A percentile compares a stretch with the other conserved stretches of the same genome.
Conservation (phyloP, 2,888 invertebrate genomes). For the Agrochola macilenta region DNA sequence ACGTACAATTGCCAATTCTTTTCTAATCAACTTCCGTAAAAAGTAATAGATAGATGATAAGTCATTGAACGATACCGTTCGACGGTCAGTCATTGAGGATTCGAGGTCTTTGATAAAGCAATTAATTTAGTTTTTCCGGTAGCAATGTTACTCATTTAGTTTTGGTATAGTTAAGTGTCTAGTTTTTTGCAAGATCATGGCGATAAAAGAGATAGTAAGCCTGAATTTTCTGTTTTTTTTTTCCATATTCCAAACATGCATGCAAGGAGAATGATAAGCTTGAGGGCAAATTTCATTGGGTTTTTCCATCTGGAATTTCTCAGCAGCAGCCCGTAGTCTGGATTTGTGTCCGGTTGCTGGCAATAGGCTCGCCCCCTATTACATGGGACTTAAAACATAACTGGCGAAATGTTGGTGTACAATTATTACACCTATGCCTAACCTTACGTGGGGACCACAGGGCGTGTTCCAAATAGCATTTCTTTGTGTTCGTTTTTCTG, state of each 20-base stretch:
- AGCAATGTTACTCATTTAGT: conserved; percentile 1
- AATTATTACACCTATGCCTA: no score
- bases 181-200: conserved; percentile 9
- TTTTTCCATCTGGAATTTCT: no score
- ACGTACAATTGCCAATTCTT: background rate
- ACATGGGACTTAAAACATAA: no score
- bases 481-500: no score
- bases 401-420: no score
- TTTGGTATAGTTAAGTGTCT: background rate
- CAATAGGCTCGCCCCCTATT: no score
- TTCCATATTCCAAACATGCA: background rate
- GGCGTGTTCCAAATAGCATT: no score
- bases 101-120: conserved; percentile 43
- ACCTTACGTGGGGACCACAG: no score
- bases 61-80: conserved; percentile 47
- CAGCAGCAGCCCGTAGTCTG: no score
- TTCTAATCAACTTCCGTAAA: conserved; percentile 25
- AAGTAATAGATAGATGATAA: background rate
- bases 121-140: conserved; percentile 32
- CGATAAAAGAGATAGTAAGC: background rate
- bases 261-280: no score
- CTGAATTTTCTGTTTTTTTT: background rate
- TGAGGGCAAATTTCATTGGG: no score
- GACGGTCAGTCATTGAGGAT: conserved; percentile 30
- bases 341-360: no score